phyloP scores from a whole-genome alignment of 2,888 invertebrate genomes.

The Adelphocoris suturalis region DNA sequence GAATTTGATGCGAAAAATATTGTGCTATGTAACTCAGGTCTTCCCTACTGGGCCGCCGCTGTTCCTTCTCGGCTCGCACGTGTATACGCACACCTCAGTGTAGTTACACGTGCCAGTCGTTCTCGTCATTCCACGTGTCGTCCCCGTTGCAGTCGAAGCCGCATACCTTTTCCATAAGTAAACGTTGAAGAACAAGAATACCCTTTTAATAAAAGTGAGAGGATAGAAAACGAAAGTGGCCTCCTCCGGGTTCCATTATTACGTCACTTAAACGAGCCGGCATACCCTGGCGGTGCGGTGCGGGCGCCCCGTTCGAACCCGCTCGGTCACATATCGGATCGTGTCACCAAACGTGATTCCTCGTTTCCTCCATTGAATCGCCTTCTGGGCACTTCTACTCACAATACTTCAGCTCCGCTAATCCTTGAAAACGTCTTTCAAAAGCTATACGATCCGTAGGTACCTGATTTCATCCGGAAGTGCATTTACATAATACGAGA shows the following conservation, averaged over 20 bases:
- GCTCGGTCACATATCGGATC: slow-evolving; percentile 5
- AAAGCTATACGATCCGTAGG: not conserved
- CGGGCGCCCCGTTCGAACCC: not conserved
- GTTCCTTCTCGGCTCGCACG: too few species aligned
- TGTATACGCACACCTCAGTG: too few species aligned
- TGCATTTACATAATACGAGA: slow-evolving; percentile 31
- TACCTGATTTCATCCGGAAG: not conserved
- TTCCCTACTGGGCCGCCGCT: too few species aligned
- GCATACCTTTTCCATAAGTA: not conserved
- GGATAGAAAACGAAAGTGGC: slow-evolving; percentile 48
- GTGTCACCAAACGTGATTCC: slow-evolving; percentile 9
- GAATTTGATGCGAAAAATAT: too few species aligned
- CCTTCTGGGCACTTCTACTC: not conserved
- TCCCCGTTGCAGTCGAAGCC: not conserved
- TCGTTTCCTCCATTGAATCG: not conserved
- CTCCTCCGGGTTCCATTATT: slow-evolving; percentile 29
- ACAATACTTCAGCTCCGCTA: not conserved
- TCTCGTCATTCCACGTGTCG: too few species aligned
- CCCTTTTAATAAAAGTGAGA: slow-evolving; percentile 50
- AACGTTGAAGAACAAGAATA: slow-evolving; percentile 33
- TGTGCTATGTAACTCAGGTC: too few species aligned
- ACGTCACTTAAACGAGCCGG: not conserved
- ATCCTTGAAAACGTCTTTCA: not conserved
- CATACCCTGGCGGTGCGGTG: not conserved
- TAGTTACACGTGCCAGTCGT: too few species aligned